Percentiles rank a stretch among this genome's conserved stretches.
phyloP scores from a whole-genome alignment of 2,113 vertebrate genomes.

The Opisthocomus hoazin region DNA sequence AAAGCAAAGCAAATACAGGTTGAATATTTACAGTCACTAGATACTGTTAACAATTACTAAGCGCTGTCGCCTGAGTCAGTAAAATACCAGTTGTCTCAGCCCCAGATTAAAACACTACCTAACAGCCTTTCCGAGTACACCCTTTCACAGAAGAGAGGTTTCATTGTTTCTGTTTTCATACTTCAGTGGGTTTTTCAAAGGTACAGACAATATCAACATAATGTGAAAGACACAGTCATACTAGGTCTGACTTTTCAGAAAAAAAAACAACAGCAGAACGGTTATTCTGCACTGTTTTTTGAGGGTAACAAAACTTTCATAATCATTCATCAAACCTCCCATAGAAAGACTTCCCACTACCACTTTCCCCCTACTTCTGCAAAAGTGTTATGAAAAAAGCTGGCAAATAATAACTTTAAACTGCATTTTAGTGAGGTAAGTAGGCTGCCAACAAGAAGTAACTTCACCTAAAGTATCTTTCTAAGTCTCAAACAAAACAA shows the following conservation, averaged over 20 bases:
- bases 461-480: background rate
- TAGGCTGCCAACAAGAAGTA: background rate
- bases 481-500: conserved; percentile 7
- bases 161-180: background rate
- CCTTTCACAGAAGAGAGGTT: background rate
- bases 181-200: background rate
- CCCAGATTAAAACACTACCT: background rate
- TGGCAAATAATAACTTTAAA: background rate
- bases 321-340: background rate
- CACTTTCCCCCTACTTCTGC: background rate
- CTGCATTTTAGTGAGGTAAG: background rate
- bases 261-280: background rate
- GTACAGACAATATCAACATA: background rate
- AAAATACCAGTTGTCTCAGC: background rate
- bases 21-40: background rate
- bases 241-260: background rate
- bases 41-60: background rate
- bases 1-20: background rate
- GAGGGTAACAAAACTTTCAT: background rate
- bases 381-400: background rate
- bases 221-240: background rate
- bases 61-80: background rate
- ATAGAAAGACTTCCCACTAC: background rate
- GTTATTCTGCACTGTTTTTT: background rate
- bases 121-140: background rate